Base-by-base conservation (phyloP, 2,797 vertebrate species). In the Dendrocincla tyrannina region DNA sequence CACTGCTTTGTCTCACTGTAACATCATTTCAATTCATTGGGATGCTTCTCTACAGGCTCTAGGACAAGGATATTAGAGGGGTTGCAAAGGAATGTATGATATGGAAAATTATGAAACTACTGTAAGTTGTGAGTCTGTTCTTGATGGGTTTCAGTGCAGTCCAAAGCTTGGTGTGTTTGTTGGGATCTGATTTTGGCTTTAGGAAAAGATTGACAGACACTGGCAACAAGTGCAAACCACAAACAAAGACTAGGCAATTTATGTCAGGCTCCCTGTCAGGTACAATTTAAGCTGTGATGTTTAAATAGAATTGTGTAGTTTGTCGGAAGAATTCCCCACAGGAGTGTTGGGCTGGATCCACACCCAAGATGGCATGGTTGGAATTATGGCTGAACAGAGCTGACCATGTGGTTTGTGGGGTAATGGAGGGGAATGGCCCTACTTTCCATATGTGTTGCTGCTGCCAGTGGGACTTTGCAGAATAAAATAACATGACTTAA, bases 281-380 rank as follows among this genome's bases (percentile, higher is more conserved):
- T 58, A 7, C 62, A 50, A 7, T 60, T 62, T 32, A 24, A 81
- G 17, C 22, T 6, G 12, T 35, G 53, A 8, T 30, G 35, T 78
- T 82, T 50, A 32, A 33, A 13, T 0, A 8, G 76, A 62, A 46
- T 77, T 30, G 16, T 28, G 8, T 5, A 7, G 16, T 72, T 89
- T 64, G 41, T 78, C 66, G 66, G 28, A 24, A 30, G 68, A 68
- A 32, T 23, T 81, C 19, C 28, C 1, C 0, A 0, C 6, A 6
- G 41, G 69, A 69, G 53, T 63, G 69, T 42, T 74, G 59, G 60
- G 17, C 66, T 67, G 58, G 20, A 39, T 67, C 33, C 18, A 86
- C 39, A 44, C 27, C 44, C 41, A 5, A 20, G 18, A 16, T 24
- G 70, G 19, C 28, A 24, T 5, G 30, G 46, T 4, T 72, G 59